Base-by-base conservation (phyloP, 35 echinoderm and acorn worm genomes). In the Hemicentrotus pulcherrimus region DNA sequence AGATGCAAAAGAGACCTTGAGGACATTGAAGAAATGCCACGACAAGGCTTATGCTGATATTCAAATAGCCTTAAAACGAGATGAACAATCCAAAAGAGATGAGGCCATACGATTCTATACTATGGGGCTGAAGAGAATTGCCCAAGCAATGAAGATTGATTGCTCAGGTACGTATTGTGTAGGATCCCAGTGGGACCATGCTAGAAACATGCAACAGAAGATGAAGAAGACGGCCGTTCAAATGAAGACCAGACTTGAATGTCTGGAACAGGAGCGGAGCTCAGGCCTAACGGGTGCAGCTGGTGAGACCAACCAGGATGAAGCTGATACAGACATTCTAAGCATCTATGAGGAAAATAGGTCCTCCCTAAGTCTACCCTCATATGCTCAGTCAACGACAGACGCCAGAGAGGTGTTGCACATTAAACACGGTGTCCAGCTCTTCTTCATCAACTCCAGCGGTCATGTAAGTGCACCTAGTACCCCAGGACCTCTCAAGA, bases 381-480 rank as follows among this genome's bases (percentile, higher is more conserved):
- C 97, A 10, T 99, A 99, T 95, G 88, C 94, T 31, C 65, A 99
- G 52, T 94, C 96, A 6, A 95, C 96, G 85, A 94, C 96, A 28
- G 96, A 97, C 97, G 97, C 98, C 0, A 47, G 94, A 8, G 95
- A 99, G 92, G 58, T 99, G 9, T 95, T 97, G 12, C 47, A 58
- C 46, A 96, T 97, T 8, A 59, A 60, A 5, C 96, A 97, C 28
- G 97, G 97, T 59, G 97, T 96, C 41, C 97, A 98, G 61, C 94
- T 99, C 61, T 99, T 97, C 71, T 99, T 99, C 46, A 97, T 99
- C 32, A 98, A 95, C 48, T 94, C 96, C 88, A 46, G 94, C 47
- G 98, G 98, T 47, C 96, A 97, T 41, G 97, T 99, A 0, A 98
- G 97, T 89, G 96, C 97, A 30, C 98, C 97, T 0, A 99, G 98